These are phyloP conservation scores for Squalus acanthias DNA, from an alignment of 2,797 vertebrate genomes.

Conservation along the genomic window DNA sequence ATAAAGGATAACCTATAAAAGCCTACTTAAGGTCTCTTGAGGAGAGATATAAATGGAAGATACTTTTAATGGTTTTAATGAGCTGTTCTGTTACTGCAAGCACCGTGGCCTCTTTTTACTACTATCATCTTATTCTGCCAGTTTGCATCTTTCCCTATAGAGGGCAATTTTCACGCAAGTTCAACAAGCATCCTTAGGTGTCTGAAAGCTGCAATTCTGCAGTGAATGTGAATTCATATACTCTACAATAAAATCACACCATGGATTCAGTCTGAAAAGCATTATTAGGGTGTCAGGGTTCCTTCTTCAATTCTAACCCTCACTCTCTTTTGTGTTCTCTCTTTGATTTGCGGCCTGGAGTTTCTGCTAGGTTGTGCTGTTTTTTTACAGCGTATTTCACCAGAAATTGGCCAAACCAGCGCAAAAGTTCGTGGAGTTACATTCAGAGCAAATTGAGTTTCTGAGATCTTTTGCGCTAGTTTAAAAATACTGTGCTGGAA, in stretches of 20 bases:
- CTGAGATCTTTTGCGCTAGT: background rate
- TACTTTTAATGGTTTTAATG: slow-evolving; percentile 57
- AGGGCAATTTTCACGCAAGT: background rate
- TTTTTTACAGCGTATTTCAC: background rate
- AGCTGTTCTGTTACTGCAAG: slow-evolving; percentile 54
- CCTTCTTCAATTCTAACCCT: background rate
- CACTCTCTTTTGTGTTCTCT: background rate
- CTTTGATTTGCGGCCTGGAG: background rate
- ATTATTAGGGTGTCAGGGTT: background rate
- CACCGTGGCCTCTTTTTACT: slow-evolving; percentile 54
- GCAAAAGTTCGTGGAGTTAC: background rate
- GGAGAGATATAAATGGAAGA: slow-evolving; percentile 54
- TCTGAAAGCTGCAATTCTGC: background rate
- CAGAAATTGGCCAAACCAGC: background rate
- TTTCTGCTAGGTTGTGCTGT: background rate
- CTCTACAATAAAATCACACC: background rate
- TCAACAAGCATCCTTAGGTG: background rate
- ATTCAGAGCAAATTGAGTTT: background rate
- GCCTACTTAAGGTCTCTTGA: slow-evolving; percentile 56
- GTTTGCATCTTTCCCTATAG: background rate
- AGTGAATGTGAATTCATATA: background rate
- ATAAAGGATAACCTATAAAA: slow-evolving; percentile 58
- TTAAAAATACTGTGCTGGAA: background rate
- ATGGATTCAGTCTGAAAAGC: background rate
- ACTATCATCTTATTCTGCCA: slow-evolving; percentile 56